Percentiles rank a stretch among this genome's conserved stretches.
These are phyloP conservation scores for Neodiprion pinetum DNA, from an alignment of 1,140 invertebrate genomes.

Conservation along the genomic window DNA sequence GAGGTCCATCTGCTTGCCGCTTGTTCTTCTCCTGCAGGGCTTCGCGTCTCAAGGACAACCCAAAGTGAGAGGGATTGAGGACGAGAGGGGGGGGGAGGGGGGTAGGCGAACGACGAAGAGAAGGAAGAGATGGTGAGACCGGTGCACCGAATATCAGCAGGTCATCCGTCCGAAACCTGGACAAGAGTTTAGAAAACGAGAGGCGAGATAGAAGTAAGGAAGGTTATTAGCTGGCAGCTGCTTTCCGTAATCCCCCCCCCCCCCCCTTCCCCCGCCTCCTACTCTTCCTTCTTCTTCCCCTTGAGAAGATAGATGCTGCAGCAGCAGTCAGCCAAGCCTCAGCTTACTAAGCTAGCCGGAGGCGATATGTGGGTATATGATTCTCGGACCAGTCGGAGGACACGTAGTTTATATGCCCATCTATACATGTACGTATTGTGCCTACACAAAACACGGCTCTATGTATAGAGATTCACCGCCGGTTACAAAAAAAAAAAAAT, in stretches of 20 bases:
- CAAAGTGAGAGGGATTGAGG: not conserved
- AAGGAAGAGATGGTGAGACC: slow-evolving; percentile 24
- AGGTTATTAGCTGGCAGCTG: slow-evolving; percentile 49
- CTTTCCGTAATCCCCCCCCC: slow-evolving; percentile 37
- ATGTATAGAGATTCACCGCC: no score
- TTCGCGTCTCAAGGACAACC: not conserved
- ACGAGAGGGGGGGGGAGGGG: slow-evolving; percentile 24
- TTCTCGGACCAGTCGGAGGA: no score
- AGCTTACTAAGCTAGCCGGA: not conserved
- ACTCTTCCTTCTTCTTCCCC: no score
- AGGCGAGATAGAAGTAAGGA: slow-evolving; percentile 35
- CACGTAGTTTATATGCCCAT: no score
- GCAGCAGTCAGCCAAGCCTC: slow-evolving; percentile 12
- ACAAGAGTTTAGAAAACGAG: not conserved
- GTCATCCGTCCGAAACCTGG: not conserved
- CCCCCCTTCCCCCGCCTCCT: not conserved
- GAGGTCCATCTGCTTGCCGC: slow-evolving; percentile 13
- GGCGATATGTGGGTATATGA: not conserved
- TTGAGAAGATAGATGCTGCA: slow-evolving; percentile 15
- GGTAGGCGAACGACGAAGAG: slow-evolving; percentile 26
- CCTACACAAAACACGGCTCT: no score
- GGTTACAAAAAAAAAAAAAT: not conserved
- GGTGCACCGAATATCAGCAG: slow-evolving; percentile 16
- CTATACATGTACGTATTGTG: no score
- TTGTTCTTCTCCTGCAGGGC: not conserved